phyloP scores from a whole-genome alignment of 2,113 vertebrate genomes.

The Arvicanthis niloticus region DNA sequence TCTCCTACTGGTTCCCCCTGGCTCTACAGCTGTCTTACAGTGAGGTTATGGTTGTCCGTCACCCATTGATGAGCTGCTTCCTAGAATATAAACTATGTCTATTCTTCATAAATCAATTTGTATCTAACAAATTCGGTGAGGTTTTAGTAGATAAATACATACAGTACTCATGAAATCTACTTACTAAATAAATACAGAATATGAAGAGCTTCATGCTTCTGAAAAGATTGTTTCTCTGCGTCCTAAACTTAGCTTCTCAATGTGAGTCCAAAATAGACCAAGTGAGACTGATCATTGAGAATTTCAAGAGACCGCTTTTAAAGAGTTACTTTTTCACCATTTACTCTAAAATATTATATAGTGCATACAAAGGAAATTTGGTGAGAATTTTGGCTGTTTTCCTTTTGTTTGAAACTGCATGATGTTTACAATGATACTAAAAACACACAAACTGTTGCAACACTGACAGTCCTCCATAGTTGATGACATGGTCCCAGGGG shows the following conservation, averaged over 20 bases:
- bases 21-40: background rate
- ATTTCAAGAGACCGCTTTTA: background rate
- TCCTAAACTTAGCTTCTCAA: background rate
- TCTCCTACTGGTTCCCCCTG: accelerated
- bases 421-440: background rate
- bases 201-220: background rate
- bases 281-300: background rate
- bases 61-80: background rate
- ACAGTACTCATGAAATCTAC: background rate
- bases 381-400: background rate
- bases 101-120: background rate
- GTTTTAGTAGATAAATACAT: background rate
- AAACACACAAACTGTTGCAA: background rate
- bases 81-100: background rate
- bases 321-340: background rate
- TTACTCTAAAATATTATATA: background rate
- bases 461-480: background rate
- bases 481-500: background rate
- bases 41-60: background rate
- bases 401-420: background rate
- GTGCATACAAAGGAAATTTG: background rate
- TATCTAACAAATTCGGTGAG: background rate
- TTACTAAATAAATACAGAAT: background rate
- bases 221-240: background rate
- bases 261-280: background rate